Evolutionary conservation across 2,113 vertebrate genomes (phyloP), one percentile per base, ranked within the genome.

Genomic region (Pantherophis guttatus): DNA sequence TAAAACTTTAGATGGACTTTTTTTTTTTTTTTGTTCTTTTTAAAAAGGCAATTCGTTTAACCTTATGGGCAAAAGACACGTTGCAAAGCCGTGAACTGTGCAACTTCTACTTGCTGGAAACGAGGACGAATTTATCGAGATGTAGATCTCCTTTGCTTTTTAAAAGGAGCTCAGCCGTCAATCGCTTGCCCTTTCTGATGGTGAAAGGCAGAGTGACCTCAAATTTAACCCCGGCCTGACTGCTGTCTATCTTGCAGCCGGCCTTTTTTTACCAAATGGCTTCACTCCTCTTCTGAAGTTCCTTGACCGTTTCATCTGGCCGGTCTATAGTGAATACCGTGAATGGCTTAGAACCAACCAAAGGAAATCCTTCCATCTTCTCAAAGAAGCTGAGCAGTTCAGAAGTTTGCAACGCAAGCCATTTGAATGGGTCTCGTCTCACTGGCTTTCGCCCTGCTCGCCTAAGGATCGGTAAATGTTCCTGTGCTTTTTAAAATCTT

Each of bases 151-250:
- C 52, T 86, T 26, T 86, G 85, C 93, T 95, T 94, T 0, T 96
- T 9, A 52, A 95, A 96, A 97, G 96, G 94, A 93, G 91, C 94
- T 95, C 95, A 94, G 94, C 96, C 92, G 95, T 93, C 96, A 96
- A 94, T 90, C 93, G 95, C 96, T 96, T 95, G 96, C 96, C 96
- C 95, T 97, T 97, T 96, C 94, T 96, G 94, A 86, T 95, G 53
- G 5, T 62, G 91, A 95, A 97, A 97, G 95, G 95, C 95, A 87
- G 92, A 89, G 0, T 96, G 96, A 97, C 91, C 96, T 94, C 94
- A 91, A 62, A 93, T 90, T 23, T 96, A 96, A 96, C 97, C 97
- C 96, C 95, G 95, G n/a, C 91, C 94, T 91, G 95, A 1, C 97
- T 97, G 33, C 96, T 96, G 93, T 55, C 52, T 95, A 95, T 15